Percentiles rank a stretch among this genome's conserved stretches.
These are phyloP conservation scores for Gobio gobio DNA, from an alignment of 2,113 vertebrate species.

Conservation along the genomic window DNA sequence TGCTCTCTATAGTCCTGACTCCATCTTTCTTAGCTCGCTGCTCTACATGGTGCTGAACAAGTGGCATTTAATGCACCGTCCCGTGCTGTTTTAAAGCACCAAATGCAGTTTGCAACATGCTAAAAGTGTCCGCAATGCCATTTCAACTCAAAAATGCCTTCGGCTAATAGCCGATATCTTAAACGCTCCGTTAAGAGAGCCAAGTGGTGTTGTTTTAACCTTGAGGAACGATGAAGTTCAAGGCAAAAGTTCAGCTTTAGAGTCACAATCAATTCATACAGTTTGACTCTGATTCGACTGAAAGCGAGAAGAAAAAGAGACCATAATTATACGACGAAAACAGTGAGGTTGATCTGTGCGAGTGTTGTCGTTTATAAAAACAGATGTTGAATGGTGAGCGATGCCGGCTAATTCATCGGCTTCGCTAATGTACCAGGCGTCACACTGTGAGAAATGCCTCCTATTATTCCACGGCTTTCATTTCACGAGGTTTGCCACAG, in stretches of 20 bases:
- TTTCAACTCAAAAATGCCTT: background rate
- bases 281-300: background rate
- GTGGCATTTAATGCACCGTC: slow-evolving; percentile 11
- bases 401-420: slow-evolving; percentile 39
- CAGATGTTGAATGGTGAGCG: background rate
- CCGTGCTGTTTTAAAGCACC: background rate
- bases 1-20: slow-evolving; percentile 31
- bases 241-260: background rate
- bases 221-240: background rate
- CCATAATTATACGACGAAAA: background rate
- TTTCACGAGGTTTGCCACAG: background rate
- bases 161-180: background rate
- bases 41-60: slow-evolving; percentile 49
- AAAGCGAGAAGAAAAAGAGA: background rate
- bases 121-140: background rate
- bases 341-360: background rate
- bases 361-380: background rate
- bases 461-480: slow-evolving; percentile 48
- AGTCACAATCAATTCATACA: background rate
- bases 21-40: slow-evolving; percentile 9
- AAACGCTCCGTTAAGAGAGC: background rate
- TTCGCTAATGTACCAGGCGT: slow-evolving; percentile 28
- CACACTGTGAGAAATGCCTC: slow-evolving; percentile 42
- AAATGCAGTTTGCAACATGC: background rate
- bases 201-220: background rate